Evolutionary conservation across 2,888 invertebrate genomes (phyloP), one percentile per base, ranked within the genome.

Genomic region (Leptothorax acervorum): DNA sequence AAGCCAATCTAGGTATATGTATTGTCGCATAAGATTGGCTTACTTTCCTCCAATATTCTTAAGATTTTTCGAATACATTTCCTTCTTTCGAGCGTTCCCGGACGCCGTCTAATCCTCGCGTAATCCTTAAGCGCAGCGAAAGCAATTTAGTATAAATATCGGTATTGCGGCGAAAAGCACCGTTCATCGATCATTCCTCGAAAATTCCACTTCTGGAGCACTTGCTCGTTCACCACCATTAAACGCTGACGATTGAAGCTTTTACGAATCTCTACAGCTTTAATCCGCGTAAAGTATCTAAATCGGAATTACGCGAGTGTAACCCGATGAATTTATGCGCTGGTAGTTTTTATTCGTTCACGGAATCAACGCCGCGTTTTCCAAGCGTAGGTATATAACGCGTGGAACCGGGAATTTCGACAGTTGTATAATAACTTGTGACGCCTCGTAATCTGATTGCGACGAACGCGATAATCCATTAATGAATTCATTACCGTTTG

Each of bases 401-500:
- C 39, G 31, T 11, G 53, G 11, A 39, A 23, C 18, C 15, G 53
- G 66, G 53, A 55, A 68, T 70, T 78, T 78, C 42, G n/a, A 15
- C n/a, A n/a, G 23, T 42, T 23, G 53, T 11, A 23, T 68, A 60
- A 42, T 53, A 45, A 42, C 53, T 68, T 8, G 53, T 18, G 31
- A 51, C 23, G 18, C n/a, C 39, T 68, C 68, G 15, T 78, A 78
- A 70, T 78, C 28, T n/a, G 55, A 55, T 68, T 68, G 42, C 42
- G 31, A 4, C n/a, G 28, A 23, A 28, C 9, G 28, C 23, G 18
- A 18, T 68, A 45, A 68, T 76, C n/a, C 28, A 66, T 76, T 76
- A 39, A 66, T 39, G 11, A 76, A 68, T 28, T 76, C 76, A 76
- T 76, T 68, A 68, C 12, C 70, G 15, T 55, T 78, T 55, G 55